Percentiles rank a stretch among this genome's conserved stretches.
phyloP scores from a whole-genome alignment of 2,113 vertebrate genomes.

The Trogon surrucura region DNA sequence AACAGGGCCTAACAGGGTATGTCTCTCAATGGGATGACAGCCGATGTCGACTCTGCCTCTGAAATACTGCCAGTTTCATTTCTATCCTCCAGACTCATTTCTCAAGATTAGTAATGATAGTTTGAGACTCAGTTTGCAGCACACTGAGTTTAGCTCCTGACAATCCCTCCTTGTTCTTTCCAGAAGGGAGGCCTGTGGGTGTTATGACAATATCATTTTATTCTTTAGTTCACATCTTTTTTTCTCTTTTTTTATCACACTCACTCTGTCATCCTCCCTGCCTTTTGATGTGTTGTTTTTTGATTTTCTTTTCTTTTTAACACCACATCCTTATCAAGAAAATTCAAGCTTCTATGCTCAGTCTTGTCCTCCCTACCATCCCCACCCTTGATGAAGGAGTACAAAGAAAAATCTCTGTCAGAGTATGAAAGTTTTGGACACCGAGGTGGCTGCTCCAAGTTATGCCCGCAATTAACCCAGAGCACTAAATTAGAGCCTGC shows the following conservation, averaged over 20 bases:
- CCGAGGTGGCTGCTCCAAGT: rapidly evolving
- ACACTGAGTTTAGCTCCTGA: slow-evolving; percentile 24
- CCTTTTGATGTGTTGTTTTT: background rate
- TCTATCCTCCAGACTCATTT: slow-evolving; percentile 40
- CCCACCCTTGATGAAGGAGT: rapidly evolving
- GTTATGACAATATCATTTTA: slow-evolving; percentile 41
- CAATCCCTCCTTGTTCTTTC: slow-evolving; percentile 12
- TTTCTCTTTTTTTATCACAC: background rate
- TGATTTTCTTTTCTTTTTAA: background rate
- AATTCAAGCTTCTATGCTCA: background rate
- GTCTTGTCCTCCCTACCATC: background rate
- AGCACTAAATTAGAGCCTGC: background rate
- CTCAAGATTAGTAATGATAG: slow-evolving; percentile 57
- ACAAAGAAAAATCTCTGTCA: background rate
- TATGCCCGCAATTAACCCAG: background rate
- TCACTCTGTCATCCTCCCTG: background rate
- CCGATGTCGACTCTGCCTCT: slow-evolving; percentile 22
- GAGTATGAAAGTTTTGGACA: background rate
- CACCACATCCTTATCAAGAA: background rate
- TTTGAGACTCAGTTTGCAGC: slow-evolving; percentile 43
- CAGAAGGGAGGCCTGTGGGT: slow-evolving; percentile 33
- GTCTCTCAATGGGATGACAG: slow-evolving; percentile 29
- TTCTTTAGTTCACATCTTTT: background rate
- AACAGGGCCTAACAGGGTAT: slow-evolving; percentile 42
- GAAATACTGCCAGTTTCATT: slow-evolving; percentile 40